These are phyloP conservation scores for Orthosia gracilis DNA, from an alignment of 2,888 invertebrate genomes.

Conservation along the genomic window DNA sequence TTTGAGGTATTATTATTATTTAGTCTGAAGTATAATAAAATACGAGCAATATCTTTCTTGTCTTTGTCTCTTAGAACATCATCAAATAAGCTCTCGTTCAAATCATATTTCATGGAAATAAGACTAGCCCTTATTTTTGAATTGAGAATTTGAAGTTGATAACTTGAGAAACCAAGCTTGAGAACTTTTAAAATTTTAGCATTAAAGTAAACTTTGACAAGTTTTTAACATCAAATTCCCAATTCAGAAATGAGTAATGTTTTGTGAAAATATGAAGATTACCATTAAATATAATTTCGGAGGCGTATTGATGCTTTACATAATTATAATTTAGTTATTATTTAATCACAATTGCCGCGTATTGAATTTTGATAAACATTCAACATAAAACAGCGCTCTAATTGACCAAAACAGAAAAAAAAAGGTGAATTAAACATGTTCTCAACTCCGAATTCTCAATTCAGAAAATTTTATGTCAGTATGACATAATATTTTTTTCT, in stretches of 20 bases:
- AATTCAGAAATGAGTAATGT: not conserved
- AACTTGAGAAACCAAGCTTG: not conserved
- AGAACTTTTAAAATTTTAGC: not conserved
- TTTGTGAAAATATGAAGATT: too few relatives aligned
- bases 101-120: not conserved
- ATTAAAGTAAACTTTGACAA: too few relatives aligned
- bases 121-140: not conserved
- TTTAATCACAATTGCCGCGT: not conserved
- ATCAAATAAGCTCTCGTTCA: not conserved
- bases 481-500: not conserved
- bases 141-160: not conserved
- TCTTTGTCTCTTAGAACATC: not conserved
- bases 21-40: not conserved
- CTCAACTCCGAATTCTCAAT: not conserved
- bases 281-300: not conserved
- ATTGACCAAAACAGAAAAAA: not conserved
- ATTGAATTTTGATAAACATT: not conserved
- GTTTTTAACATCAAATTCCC: not conserved
- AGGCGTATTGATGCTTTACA: not conserved
- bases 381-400: not conserved
- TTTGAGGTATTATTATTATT: conserved; percentile 7
- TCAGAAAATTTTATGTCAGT: not conserved
- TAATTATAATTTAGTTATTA: not conserved
- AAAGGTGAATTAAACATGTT: not conserved
- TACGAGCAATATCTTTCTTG: not conserved